phyloP scores from a whole-genome alignment of 2,797 vertebrate species.

The Chromis chromis region DNA sequence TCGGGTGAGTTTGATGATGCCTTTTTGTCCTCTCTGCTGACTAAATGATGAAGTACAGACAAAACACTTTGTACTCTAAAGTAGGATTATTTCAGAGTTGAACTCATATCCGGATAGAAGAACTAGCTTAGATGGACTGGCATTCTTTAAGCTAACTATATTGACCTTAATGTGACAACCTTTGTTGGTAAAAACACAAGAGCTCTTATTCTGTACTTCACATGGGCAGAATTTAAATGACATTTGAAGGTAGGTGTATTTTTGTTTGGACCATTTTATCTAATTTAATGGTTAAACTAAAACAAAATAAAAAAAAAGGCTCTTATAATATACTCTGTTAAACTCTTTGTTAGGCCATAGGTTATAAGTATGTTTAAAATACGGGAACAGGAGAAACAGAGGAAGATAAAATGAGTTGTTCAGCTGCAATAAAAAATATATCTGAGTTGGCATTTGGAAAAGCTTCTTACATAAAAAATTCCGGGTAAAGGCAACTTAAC shows the following conservation, averaged over 20 bases:
- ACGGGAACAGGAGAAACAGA: background rate
- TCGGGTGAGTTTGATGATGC: constrained; percentile 27
- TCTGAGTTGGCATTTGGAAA: constrained; percentile 36
- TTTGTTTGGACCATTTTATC: constrained; percentile 20
- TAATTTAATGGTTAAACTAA: constrained; percentile 32
- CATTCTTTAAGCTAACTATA: background rate
- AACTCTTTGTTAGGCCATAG: constrained; percentile 31
- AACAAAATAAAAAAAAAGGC: constrained; percentile 2
- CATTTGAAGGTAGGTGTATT: constrained; percentile 2
- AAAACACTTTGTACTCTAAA: constrained; percentile 12
- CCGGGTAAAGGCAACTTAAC: constrained; percentile 32
- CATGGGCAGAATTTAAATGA: constrained; percentile 17
- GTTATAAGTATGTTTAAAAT: constrained; percentile 31
- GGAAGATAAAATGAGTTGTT: constrained; percentile 11
- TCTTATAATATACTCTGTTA: constrained; percentile 43
- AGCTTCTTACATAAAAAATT: constrained; percentile 13
- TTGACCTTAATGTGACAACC: constrained; percentile 20
- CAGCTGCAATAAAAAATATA: constrained; percentile 26
- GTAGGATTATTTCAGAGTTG: constrained; percentile 9
- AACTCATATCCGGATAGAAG: constrained; percentile 4
- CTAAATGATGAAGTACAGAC: background rate
- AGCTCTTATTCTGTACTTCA: background rate
- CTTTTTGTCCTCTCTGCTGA: constrained; percentile 5
- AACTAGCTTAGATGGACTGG: constrained; percentile 20
- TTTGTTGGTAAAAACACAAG: constrained; percentile 10